Conservation (phyloP, 2,113 vertebrate genomes). For the Periophthalmus modestus region DNA sequence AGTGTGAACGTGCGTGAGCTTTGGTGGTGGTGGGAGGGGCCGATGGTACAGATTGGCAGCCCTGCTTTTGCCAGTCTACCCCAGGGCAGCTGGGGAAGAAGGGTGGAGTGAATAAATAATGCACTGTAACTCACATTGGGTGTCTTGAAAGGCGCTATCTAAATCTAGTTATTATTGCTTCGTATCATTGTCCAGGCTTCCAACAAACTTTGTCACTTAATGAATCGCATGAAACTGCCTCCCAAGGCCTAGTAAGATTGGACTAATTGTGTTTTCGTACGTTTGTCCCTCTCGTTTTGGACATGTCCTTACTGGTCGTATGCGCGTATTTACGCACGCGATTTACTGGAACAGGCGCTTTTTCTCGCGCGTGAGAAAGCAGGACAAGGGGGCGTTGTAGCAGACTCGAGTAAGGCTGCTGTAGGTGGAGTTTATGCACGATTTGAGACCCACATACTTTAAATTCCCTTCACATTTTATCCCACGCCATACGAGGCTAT, state of each 20-base stretch:
- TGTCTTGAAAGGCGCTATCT: too few relatives aligned
- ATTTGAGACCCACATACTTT: constrained; percentile 28
- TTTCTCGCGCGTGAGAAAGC: background rate
- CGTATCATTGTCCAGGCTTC: background rate
- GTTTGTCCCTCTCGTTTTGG: background rate
- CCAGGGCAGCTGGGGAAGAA: too few relatives aligned
- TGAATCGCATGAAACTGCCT: background rate
- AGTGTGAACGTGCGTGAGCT: too few relatives aligned
- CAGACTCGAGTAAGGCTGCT: background rate
- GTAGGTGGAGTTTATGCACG: constrained; percentile 33
- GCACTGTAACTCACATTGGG: too few relatives aligned
- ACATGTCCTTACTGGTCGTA: background rate
- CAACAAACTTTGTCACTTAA: background rate
- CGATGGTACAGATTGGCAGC: too few relatives aligned
- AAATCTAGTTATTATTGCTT: too few relatives aligned
- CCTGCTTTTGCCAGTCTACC: too few relatives aligned
- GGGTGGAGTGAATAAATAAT: too few relatives aligned
- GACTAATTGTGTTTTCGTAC: background rate
- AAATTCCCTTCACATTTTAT: constrained; percentile 31
- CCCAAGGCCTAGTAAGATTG: background rate
- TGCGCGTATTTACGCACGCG: too few relatives aligned
- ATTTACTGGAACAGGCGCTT: background rate
- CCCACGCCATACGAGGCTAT: background rate
- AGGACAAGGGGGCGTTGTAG: background rate
- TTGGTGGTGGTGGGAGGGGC: too few relatives aligned